Conservation (phyloP, 2,888 invertebrate species). For the Lycocerus yunnanus region DNA sequence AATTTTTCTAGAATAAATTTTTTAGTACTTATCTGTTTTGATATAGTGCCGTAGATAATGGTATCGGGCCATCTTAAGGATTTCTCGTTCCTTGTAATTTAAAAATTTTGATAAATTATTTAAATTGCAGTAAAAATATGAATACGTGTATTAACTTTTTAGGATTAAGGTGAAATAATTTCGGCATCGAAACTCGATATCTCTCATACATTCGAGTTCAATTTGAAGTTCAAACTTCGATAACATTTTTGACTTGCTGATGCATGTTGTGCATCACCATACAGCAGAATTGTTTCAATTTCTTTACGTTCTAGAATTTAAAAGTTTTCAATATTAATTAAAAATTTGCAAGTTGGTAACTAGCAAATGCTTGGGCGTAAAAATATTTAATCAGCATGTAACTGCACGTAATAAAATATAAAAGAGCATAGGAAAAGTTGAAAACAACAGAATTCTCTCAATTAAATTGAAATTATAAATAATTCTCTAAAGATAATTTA, state of each 20-base stretch:
- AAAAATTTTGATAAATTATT: neutral
- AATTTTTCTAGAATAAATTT: neutral
- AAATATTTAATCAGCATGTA: neutral
- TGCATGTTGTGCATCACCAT: too few relatives aligned
- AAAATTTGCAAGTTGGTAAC: neutral
- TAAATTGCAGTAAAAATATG: neutral
- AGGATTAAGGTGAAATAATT: neutral
- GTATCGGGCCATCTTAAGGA: neutral
- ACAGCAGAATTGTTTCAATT: too few relatives aligned
- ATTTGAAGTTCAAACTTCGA: too few relatives aligned
- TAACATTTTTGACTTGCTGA: too few relatives aligned
- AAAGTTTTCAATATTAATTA: neutral
- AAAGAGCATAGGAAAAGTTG: slow-evolving; percentile 14
- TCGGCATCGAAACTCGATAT: neutral
- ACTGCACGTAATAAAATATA: neutral
- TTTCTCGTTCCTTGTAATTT: neutral
- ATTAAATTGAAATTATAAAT: slow-evolving; percentile 39
- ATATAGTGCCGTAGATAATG: neutral
- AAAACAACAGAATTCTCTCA: slow-evolving; percentile 25
- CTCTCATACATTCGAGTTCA: neutral
- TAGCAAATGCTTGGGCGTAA: neutral
- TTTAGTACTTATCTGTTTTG: neutral
- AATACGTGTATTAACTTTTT: neutral
- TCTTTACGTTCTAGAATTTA: too few relatives aligned
- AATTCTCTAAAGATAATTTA: slow-evolving; percentile 44